Conservation (phyloP, 2,113 vertebrate genomes). For the Psittacus erithacus region DNA sequence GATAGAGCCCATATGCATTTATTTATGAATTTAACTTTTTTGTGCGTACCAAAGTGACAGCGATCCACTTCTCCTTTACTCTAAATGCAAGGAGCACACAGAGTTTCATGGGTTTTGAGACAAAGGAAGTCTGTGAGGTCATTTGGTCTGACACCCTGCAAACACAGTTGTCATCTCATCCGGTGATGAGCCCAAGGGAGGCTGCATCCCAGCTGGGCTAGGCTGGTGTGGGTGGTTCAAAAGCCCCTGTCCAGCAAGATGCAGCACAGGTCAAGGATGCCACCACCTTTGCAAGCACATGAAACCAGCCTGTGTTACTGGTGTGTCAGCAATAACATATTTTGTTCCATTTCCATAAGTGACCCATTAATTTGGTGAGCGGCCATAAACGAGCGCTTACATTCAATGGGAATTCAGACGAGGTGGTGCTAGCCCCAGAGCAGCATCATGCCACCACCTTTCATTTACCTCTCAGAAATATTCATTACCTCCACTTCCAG, state of each 20-base stretch:
- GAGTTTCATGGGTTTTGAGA: background rate
- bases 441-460: background rate
- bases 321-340: background rate
- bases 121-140: conserved; percentile 26
- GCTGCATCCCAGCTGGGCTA: background rate
- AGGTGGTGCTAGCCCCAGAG: background rate
- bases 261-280: background rate
- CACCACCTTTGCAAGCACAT: background rate
- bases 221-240: background rate
- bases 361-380: background rate
- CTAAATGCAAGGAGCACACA: background rate
- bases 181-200: background rate
- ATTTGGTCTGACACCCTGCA: background rate
- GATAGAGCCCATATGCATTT: background rate
- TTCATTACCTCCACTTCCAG: background rate
- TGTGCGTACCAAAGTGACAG: background rate
- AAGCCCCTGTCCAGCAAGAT: background rate
- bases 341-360: background rate
- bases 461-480: background rate
- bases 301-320: background rate
- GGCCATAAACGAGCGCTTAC: background rate
- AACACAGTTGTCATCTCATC: background rate
- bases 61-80: background rate
- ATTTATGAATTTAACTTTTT: background rate
- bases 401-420: fast-evolving